A percentile compares a stretch with the other conserved stretches of the same genome.
Evolutionary conservation across 2,888 invertebrate genomes (phyloP).

Genomic region (Leucophenga montana): DNA sequence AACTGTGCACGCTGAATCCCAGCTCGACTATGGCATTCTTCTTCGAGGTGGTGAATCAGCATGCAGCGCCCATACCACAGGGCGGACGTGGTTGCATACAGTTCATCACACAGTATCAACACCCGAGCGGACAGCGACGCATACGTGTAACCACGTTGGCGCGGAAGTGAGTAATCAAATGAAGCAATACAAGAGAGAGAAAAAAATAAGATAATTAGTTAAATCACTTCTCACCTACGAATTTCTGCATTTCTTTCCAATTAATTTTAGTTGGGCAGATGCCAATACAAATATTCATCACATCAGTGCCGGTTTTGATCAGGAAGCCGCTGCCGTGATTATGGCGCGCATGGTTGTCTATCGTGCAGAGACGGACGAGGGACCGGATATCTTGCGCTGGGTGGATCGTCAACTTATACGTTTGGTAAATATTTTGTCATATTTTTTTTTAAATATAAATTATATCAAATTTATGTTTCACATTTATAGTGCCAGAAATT

Average conservation of each 20-base stretch:
- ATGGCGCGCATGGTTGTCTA: slow-evolving; percentile 98
- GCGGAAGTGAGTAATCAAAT: slow-evolving; percentile 81
- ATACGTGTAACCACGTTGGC: slow-evolving; percentile 97
- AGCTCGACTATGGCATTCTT: slow-evolving; percentile 94
- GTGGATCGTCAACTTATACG: slow-evolving; percentile 97
- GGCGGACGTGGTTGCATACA: slow-evolving; percentile 98
- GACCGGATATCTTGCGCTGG: slow-evolving; percentile 98
- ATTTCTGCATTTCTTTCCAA: slow-evolving; percentile 4
- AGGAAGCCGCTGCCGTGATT: slow-evolving; percentile 97
- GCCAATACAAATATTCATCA: slow-evolving; percentile 91
- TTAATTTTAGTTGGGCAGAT: slow-evolving; percentile 91
- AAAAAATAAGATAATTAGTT: background rate
- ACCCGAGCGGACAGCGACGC: slow-evolving; percentile 94
- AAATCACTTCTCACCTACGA: slow-evolving; percentile 1
- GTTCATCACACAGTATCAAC: slow-evolving; percentile 98
- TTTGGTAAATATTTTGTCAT: slow-evolving; percentile 80
- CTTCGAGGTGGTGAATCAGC: slow-evolving; percentile 97
- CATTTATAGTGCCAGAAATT: slow-evolving; percentile 95
- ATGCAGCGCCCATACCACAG: slow-evolving; percentile 94
- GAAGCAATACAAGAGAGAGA: background rate
- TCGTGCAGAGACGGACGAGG: slow-evolving; percentile 94
- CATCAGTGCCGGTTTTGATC: slow-evolving; percentile 96
- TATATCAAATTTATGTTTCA: background rate
- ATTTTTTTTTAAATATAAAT: background rate
- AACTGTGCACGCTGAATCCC: slow-evolving; percentile 94